Percentiles rank a stretch among this genome's conserved stretches.
Conservation (phyloP, 2,797 vertebrate genomes). For the Moxostoma hubbsi region DNA sequence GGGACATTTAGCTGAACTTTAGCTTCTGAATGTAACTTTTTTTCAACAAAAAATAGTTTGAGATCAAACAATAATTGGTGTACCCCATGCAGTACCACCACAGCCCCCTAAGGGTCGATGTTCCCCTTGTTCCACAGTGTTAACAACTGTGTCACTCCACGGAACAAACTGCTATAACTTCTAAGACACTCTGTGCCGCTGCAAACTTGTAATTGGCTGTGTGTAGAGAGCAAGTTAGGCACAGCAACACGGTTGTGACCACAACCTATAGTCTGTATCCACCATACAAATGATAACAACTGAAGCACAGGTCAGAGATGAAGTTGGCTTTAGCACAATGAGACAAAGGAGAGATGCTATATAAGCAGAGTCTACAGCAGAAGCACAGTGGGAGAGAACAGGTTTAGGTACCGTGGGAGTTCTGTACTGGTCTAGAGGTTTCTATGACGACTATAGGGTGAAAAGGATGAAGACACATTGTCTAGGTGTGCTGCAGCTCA, state of each 20-base stretch:
- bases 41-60: no score
- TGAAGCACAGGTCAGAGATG: conserved; percentile 31
- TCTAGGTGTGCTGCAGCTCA: background rate
- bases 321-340: conserved; percentile 12
- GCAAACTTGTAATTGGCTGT: background rate
- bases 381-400: conserved; percentile 14
- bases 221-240: conserved; percentile 5
- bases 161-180: background rate
- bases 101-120: no score
- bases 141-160: background rate
- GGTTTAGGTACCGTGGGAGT: conserved; percentile 27
- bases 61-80: no score
- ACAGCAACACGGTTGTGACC: conserved; percentile 5
- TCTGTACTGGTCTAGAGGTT: conserved; percentile 41
- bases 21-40: no score
- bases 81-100: no score
- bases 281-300: conserved; percentile 4
- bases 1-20: no score
- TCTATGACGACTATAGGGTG: conserved; percentile 48
- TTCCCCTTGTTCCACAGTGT: background rate
- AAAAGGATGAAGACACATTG: conserved; percentile 24
- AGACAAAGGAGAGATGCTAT: conserved; percentile 25
- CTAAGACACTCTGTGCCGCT: background rate
- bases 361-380: conserved; percentile 30
- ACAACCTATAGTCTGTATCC: conserved; percentile 8